These are phyloP conservation scores for Zapornia atra DNA, from an alignment of 2,113 vertebrate genomes.

Conservation along the genomic window DNA sequence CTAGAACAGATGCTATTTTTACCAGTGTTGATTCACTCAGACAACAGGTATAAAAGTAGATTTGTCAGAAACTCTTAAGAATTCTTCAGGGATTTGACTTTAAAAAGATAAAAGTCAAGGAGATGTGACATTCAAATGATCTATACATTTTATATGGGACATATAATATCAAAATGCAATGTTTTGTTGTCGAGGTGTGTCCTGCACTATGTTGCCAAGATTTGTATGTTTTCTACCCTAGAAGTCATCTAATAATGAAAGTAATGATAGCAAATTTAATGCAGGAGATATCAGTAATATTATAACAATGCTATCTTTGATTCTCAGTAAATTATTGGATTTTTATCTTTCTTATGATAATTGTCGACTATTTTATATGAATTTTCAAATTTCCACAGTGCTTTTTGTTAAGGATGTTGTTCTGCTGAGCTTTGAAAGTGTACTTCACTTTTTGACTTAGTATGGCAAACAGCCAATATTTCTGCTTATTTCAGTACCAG, in stretches of 20 bases:
- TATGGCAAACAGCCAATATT: not conserved
- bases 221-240: not conserved
- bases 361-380: not conserved
- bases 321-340: conserved; percentile 3
- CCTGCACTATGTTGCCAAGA: not conserved
- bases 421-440: not conserved
- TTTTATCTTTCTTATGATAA: not conserved
- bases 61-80: not conserved
- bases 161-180: not conserved
- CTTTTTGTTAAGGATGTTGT: not conserved
- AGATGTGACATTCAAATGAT: not conserved
- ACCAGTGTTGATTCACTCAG: not conserved
- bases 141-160: not conserved
- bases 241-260: not conserved
- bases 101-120: not conserved
- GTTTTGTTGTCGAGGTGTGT: not conserved
- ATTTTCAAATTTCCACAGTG: not conserved
- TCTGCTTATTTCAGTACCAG: not conserved
- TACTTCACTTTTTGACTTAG: not conserved
- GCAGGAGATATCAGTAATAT: not conserved
- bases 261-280: conserved; percentile 15
- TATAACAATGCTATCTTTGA: not conserved
- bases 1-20: not conserved
- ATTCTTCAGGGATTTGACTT: not conserved
- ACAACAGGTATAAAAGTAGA: not conserved